A percentile compares a stretch with the other conserved stretches of the same genome.
Conservation (phyloP, 2,797 vertebrate species). For the Argyrosomus regius region DNA sequence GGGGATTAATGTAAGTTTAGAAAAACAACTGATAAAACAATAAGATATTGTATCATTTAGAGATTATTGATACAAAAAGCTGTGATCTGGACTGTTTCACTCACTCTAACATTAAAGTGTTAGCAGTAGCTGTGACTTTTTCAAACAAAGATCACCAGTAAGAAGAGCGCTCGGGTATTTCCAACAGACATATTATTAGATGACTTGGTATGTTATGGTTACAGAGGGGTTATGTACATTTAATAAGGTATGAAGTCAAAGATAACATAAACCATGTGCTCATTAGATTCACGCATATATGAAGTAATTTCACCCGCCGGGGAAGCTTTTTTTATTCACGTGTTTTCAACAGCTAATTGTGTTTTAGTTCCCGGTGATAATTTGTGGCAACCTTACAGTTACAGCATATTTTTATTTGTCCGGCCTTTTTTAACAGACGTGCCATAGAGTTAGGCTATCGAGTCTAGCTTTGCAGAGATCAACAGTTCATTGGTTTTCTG, state of each 20-base stretch:
- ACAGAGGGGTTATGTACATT: not conserved
- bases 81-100: not conserved
- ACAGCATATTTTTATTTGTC: no score
- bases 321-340: not conserved
- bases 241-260: conserved; percentile 18
- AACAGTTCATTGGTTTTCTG: no score
- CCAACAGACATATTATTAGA: conserved; percentile 16
- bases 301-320: accelerated
- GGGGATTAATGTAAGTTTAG: not conserved
- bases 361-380: not conserved
- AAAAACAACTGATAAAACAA: not conserved
- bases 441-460: no score
- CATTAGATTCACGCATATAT: not conserved
- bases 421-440: no score
- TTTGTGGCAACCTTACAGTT: not conserved
- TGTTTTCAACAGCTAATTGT: not conserved
- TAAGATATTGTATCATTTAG: not conserved
- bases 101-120: not conserved
- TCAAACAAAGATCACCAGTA: conserved; percentile 15
- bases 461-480: no score
- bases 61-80: not conserved
- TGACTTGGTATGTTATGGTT: conserved; percentile 13
- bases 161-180: conserved; percentile 5
- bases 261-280: conserved; percentile 25
- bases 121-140: conserved; percentile 6